Conservation (phyloP, 2,797 vertebrate species). For the Cuniculus paca region DNA sequence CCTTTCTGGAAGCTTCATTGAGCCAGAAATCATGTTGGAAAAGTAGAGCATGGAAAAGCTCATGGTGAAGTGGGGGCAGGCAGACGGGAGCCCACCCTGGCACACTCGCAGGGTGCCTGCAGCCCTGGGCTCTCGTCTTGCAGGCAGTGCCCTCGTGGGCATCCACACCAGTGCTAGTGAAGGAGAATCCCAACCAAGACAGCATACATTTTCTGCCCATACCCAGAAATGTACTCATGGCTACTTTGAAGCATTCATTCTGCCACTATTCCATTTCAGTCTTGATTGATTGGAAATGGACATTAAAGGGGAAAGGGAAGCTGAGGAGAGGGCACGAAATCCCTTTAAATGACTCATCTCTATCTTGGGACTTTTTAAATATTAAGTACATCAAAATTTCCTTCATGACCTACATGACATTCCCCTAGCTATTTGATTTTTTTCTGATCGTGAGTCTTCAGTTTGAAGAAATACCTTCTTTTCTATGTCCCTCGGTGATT, state of each 20-base stretch:
- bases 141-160: background rate
- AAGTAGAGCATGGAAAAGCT: background rate
- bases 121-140: rapidly evolving
- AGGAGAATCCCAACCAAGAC: background rate
- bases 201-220: background rate
- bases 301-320: background rate
- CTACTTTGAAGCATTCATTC: background rate
- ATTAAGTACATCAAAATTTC: background rate
- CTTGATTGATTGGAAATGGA: background rate
- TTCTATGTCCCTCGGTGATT: background rate
- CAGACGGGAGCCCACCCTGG: background rate
- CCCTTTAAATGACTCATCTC: background rate
- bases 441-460: background rate
- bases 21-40: background rate
- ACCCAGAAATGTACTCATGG: background rate
- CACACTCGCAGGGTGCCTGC: background rate
- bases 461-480: background rate
- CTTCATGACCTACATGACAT: background rate
- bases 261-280: background rate
- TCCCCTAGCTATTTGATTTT: background rate
- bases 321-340: background rate
- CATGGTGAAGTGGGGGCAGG: background rate
- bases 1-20: background rate
- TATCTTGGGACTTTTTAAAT: background rate
- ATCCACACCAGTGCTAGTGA: background rate